Base-by-base conservation (phyloP, 1,140 invertebrate genomes). In the Oncopeltus fasciatus region DNA sequence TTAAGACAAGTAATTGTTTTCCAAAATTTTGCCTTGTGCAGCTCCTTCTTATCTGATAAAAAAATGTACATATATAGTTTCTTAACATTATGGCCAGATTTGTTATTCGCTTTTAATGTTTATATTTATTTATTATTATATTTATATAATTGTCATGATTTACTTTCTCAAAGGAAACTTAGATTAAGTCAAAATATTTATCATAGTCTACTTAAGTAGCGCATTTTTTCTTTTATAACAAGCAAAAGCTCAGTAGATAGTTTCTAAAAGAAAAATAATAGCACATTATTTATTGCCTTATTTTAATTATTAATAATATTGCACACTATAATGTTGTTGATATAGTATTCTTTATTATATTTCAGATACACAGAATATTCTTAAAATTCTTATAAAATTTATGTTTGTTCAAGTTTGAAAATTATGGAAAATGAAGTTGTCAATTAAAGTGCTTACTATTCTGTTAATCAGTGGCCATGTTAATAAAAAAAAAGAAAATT, bases 121-220 rank as follows among this genome's bases (percentile, higher is more conserved):
- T 53, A 53, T 53, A 53, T 53, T 53, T 53, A 53, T 53, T 53
- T 53, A 53, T 53, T 53, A 26, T 24, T 53, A 53, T 21, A 53
- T 53, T 24, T 38, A 38, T 38, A 38, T 38, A 38, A 8, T 8
- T 38, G 5, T 38, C 5, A 8, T 14, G 14, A 38, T 38, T 38
- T 38, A 38, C 14, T 8, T 38, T 38, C 31, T 8, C 31, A 38
- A 38, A 38, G 5, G 31, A 8, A n/a, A 5, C 31, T 38, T 38
- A 38, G 31, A 14, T 14, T 38, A 38, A 38, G 5, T 38, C 5
- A 8, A 38, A 38, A 5, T 38, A 38, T 38, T 38, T 38, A 38
- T 8, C 14, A 38, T 38, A 38, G 5, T 38, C 14, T 24, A 27
- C 21, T 53, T 21, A 21, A 24, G 2, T 16, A 24, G 49, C 49